Conservation (phyloP, 2,888 invertebrate genomes). For the Amphipoea oculea region DNA sequence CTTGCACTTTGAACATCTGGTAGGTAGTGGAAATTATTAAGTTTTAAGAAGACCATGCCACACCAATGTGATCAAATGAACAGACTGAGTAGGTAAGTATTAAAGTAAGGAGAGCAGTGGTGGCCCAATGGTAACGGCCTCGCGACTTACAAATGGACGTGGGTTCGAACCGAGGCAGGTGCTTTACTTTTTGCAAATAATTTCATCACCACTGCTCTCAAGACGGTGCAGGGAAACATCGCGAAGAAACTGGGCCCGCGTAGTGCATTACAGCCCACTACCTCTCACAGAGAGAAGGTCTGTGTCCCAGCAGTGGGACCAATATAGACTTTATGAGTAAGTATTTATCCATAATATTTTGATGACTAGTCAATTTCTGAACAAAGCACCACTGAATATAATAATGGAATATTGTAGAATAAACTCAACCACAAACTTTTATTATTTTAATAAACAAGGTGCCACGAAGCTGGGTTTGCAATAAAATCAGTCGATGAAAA, state of each 20-base stretch:
- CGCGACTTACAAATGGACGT: too few species aligned
- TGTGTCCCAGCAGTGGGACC: too few species aligned
- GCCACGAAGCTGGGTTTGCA: background rate
- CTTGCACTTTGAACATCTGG: conserved; percentile 1
- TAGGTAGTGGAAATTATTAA: background rate
- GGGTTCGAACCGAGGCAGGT: too few species aligned
- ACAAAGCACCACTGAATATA: background rate
- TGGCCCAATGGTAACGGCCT: too few species aligned
- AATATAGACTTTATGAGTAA: too few species aligned
- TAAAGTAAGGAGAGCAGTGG: too few species aligned
- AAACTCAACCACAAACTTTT: background rate
- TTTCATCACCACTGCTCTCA: too few species aligned
- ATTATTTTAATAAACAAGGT: background rate
- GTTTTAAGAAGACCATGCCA: background rate
- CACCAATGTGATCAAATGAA: background rate
- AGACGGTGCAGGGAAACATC: too few species aligned
- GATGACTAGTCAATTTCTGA: background rate
- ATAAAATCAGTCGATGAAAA: conserved; percentile 5
- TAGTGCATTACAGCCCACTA: too few species aligned
- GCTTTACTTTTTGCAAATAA: too few species aligned
- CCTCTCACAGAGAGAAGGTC: too few species aligned
- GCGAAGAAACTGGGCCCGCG: too few species aligned
- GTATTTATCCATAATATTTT: background rate
- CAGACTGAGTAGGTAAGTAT: background rate
- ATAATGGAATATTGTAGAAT: background rate